Base-by-base conservation (phyloP, 2,113 vertebrate genomes). In the Percina caprodes region DNA sequence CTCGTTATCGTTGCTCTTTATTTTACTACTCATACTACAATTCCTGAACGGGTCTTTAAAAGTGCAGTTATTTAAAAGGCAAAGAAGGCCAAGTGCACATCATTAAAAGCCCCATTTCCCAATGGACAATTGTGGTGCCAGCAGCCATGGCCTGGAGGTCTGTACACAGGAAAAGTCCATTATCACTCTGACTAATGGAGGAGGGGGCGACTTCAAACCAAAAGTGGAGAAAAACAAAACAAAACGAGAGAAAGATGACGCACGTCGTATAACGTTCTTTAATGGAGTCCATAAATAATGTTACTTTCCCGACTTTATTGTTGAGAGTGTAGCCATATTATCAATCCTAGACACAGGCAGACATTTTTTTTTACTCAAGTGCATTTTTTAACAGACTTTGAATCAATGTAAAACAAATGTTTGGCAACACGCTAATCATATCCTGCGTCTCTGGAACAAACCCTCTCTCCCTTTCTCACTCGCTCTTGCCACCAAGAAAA, bases 321-420 rank as follows among this genome's bases (percentile, higher is more conserved):
- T 89, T 2, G 83, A 87, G 82, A 61, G 87, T 77, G 86, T 60
- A 76, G 85, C 67, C 68, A 45, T 73, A 68, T 82, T 89, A 89
- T 91, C 86, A 87, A 90, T 93, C 85, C 66, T 79, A 77, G 23
- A 90, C 77, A 86, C 62, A 73, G 83, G 83, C 80, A 89, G 45
- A 81, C 86, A 84, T 85, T 30, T 30, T 30, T 30, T 61, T 24
- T 4, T 15, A 9, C n/a, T 80, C 51, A 55, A 76, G 86, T 73
- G 75, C 79, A 77, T 86, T 89, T 87, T 88, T 84, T 80, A 74
- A 83, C 79, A 82, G 79, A 86, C 82, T 88, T 73, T 23, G 79
- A 83, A 89, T 81, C 84, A 89, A 93, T 91, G 85, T 24, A 89
- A 95, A 94, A 92, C 92, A 94, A 95, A 95, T 92, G 92, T 91